A percentile compares a stretch with the other conserved stretches of the same genome.
Conservation (phyloP, 2,888 invertebrate genomes). For the Euplexia lucipara region DNA sequence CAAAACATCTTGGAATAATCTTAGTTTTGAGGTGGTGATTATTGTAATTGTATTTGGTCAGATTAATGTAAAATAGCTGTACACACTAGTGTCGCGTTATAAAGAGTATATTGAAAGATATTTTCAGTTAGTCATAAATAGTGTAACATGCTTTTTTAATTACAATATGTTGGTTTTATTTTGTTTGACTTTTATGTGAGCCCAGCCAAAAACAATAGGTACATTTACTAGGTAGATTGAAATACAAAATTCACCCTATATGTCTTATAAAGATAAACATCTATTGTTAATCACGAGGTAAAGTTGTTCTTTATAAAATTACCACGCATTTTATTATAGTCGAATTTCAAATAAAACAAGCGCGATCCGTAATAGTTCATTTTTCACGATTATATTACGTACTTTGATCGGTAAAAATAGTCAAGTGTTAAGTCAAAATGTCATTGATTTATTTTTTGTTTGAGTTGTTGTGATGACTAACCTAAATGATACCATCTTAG, state of each 20-base stretch:
- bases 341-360: no score
- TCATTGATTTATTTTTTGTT: no score
- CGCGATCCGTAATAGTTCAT: no score
- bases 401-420: no score
- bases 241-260: neutral
- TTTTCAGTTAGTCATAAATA: constrained; percentile 86
- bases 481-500: no score
- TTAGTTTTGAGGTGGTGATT: constrained; percentile 43
- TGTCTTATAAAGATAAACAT: no score
- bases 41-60: constrained; percentile 65
- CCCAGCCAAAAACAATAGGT: neutral
- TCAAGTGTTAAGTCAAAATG: no score
- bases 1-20: constrained; percentile 38
- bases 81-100: constrained; percentile 77
- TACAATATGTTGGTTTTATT: constrained; percentile 81
- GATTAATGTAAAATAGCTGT: constrained; percentile 85
- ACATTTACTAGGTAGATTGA: neutral
- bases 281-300: no score
- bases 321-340: no score
- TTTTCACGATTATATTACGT: no score
- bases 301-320: no score
- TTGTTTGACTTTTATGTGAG: constrained; percentile 36
- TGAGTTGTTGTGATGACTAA: no score
- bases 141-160: constrained; percentile 88
- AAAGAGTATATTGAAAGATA: constrained; percentile 80